Base-by-base conservation (phyloP, 2,888 invertebrate species). In the Aphodius sticticus region DNA sequence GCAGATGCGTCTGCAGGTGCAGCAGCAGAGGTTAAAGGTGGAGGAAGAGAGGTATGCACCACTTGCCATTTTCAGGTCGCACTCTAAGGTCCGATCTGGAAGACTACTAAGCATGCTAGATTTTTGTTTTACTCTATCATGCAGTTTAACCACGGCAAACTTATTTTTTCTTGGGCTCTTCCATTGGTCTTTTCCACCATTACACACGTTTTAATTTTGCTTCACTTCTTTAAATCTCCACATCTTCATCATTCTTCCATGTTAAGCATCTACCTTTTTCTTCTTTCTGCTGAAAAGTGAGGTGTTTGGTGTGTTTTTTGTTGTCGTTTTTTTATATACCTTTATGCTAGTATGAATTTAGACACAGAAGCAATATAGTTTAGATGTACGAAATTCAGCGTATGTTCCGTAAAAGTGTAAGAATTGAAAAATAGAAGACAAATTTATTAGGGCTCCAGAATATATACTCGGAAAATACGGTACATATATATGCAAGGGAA, bases 1-100 rank as follows among this genome's bases (percentile, higher is more conserved):
- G 86, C 94, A 94, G 91, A 95, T 95, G 95, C 92, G 95, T 89
- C 92, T 93, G 87, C 94, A 95, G 90, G 95, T 95, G 88, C 92
- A 93, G 90, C 93, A 93, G 88, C 95, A 95, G 90, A 92, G 95
- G 87, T 93, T 93, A 90, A 95, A 95, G 90, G 95, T 94, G 87
- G 94, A 94, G 90, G 94, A 94, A 90, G 95, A 95, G 92, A 95
- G 94, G 95, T 95, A 93, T 86, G 89, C 88, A 88, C 88, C 85
- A 76, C 77, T 74, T 78, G 78, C 79, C 77, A 81, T 69, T 78
- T 78, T 80, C 77, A 36, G 74, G 74, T 74, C 37, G 74, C 74
- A 74, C 74, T 15, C 36, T 15, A 53, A 7, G 4, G 53, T 53
- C 12, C 53, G 53, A 53, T 53, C 53, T 53, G 53, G 12, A 53